Conservation (phyloP, 2,888 invertebrate species). For the Coenonympha glycerion region DNA sequence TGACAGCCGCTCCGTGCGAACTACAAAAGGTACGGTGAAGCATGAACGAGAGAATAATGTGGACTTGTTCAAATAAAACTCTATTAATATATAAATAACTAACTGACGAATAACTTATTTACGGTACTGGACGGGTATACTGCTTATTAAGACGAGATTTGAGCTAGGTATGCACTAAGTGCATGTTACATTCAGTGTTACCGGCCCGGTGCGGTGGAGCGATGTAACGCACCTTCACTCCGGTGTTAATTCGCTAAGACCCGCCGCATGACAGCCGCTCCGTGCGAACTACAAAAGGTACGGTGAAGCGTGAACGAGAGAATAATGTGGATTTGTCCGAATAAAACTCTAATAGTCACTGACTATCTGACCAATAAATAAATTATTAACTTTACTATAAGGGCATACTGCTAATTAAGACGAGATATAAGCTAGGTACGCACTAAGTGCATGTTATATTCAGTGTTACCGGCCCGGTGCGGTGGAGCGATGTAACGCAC, state of each 20-base stretch:
- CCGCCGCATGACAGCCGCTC: conserved; percentile 61
- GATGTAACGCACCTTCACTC: conserved; percentile 54
- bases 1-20: conserved; percentile 63
- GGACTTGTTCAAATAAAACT: conserved; percentile 43
- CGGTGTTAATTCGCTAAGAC: conserved; percentile 69
- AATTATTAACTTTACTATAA: no score
- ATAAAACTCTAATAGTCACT: no score
- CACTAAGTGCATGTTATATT: not conserved
- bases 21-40: conserved; percentile 60
- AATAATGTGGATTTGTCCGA: conserved; percentile 39
- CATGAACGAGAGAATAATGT: conserved; percentile 30
- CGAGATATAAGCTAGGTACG: not conserved
- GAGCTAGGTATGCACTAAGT: not conserved
- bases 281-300: conserved; percentile 65
- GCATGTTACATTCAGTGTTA: not conserved
- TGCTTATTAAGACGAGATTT: not conserved
- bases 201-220: conserved; percentile 8
- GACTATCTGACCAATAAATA: no score
- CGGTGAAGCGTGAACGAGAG: conserved; percentile 35
- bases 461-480: not conserved
- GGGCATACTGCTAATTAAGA: not conserved
- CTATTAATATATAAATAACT: no score
- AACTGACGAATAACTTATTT: no score
- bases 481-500: conserved; percentile 43
- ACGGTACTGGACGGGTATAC: no score